Conservation (phyloP, 2,888 invertebrate species). For the Escarpia spicata region DNA sequence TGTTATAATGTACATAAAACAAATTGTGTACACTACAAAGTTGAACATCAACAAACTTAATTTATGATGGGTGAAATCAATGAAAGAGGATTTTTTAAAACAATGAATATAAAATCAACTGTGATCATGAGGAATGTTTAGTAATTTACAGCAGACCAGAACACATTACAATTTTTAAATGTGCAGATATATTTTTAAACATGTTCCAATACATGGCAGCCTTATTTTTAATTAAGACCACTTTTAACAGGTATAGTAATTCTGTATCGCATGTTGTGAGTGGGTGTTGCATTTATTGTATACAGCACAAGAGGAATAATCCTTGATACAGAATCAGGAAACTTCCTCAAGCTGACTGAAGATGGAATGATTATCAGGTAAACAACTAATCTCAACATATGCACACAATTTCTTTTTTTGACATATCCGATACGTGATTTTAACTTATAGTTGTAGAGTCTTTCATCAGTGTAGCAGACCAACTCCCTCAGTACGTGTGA, state of each 20-base stretch:
- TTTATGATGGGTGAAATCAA: too few relatives aligned
- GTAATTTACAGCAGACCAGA: background rate
- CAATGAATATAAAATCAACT: background rate
- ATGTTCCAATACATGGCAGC: background rate
- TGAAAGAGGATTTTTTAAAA: background rate
- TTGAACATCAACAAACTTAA: too few relatives aligned
- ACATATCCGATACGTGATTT: too few relatives aligned
- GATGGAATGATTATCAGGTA: slow-evolving; percentile 73
- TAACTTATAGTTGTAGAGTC: too few relatives aligned
- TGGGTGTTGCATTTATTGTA: slow-evolving; percentile 27
- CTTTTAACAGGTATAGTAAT: background rate
- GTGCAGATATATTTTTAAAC: background rate
- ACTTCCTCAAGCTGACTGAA: slow-evolving; percentile 73
- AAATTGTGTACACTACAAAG: too few relatives aligned
- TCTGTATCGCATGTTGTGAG: background rate
- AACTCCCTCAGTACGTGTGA: too few relatives aligned
- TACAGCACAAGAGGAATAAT: slow-evolving; percentile 73
- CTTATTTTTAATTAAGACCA: background rate
- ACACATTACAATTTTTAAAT: background rate
- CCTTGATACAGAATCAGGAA: slow-evolving; percentile 75
- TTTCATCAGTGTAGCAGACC: too few relatives aligned
- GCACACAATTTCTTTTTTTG: too few relatives aligned
- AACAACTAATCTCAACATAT: background rate
- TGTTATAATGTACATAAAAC: too few relatives aligned
- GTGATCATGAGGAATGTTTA: background rate